These are phyloP conservation scores for Myiagra hebetior DNA, from an alignment of 2,113 vertebrate genomes.

Conservation along the genomic window DNA sequence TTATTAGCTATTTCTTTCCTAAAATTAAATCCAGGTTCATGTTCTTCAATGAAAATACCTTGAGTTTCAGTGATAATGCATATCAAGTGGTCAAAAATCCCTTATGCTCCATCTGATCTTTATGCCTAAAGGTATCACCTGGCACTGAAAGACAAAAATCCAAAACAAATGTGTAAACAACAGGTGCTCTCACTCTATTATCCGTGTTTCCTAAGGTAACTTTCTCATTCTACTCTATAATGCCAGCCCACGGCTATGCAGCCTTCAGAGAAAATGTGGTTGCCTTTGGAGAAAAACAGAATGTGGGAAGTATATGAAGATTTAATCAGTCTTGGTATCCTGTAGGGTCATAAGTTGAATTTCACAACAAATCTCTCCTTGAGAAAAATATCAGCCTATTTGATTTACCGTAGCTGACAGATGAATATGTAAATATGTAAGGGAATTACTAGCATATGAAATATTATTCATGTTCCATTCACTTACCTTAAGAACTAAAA, in stretches of 20 bases:
- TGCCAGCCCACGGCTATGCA: background rate
- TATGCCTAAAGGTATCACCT: background rate
- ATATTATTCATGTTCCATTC: background rate
- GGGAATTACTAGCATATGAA: background rate
- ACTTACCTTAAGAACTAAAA: background rate
- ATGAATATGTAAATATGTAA: background rate
- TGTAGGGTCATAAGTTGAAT: background rate
- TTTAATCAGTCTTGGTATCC: background rate
- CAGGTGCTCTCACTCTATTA: background rate
- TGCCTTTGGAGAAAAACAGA: background rate
- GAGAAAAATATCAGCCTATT: background rate
- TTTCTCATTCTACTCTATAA: background rate
- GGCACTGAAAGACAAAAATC: background rate
- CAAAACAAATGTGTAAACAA: background rate
- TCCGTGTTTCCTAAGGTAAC: background rate
- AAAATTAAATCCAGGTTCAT: background rate
- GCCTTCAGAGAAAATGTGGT: background rate
- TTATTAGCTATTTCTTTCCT: background rate
- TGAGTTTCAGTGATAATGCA: background rate
- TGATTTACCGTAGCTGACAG: background rate
- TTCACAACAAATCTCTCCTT: background rate
- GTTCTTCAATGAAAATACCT: background rate
- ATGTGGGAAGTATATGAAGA: background rate
- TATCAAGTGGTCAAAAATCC: background rate
- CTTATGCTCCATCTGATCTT: background rate